Evolutionary conservation across 2,797 vertebrate genomes (phyloP), one percentile per base, ranked within the genome.

Genomic region (Telmatherina bonti): DNA sequence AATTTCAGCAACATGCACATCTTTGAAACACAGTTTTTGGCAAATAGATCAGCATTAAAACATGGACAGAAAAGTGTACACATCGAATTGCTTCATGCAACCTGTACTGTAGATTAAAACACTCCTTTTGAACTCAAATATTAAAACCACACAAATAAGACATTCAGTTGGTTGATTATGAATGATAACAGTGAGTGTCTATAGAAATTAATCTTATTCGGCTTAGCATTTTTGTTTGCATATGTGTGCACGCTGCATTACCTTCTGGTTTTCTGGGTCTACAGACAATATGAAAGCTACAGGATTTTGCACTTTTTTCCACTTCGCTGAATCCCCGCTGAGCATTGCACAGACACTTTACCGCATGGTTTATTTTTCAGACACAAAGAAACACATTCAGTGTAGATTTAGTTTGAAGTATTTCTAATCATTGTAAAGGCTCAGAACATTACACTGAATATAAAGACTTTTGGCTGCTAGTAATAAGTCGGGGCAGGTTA

Each of bases 301-400:
- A 53, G 62, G 52, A 16, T 78, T 31, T 2, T 30, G 33, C 11
- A 55, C 31, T 72, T 74, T 52, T 61, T 83, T 87, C 83, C 70
- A 77, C 74, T 63, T 76, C 78, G 63, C 2, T 76, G 60, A 68
- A 13, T 0, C 64, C 72, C 2, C 26, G 1, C 45, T 20, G 16
- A 51, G 1, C 29, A n/a, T 38, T 59, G 29, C 33, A 58, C 24
- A 58, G 27, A 62, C 36, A n/a, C 13, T 18, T 54, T 29, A 30
- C 78, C 69, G 67, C 43, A 43, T 52, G 62, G 67, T 35, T 55
- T 43, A 51, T 66, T 72, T 71, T 60, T 68, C 75, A 85, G 73
- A 84, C 81, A 86, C 75, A 86, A 87, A 85, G 51, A 72, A 84
- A 80, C 61, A 75, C n/a, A n/a, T n/a, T 41, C 2, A 68, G 38